A percentile compares a stretch with the other conserved stretches of the same genome.
Conservation (phyloP, 2,888 invertebrate genomes). For the Trichogramma evanescens region DNA sequence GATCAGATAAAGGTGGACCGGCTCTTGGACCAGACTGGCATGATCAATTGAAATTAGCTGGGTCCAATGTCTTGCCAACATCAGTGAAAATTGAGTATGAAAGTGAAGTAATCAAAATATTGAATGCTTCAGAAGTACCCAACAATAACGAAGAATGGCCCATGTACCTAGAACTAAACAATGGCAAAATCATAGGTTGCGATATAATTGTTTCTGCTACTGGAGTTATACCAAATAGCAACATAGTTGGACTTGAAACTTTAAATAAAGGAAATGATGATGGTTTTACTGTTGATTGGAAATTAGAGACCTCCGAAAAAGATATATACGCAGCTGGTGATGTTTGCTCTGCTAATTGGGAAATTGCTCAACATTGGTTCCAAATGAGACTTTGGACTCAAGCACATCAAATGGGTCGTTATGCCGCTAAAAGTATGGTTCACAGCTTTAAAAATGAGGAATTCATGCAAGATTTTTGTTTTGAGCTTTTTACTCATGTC, state of each 20-base stretch:
- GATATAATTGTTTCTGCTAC: constrained; percentile 94
- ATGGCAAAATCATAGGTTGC: constrained; percentile 65
- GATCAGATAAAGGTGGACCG: constrained; percentile 61
- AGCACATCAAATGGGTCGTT: constrained; percentile 93
- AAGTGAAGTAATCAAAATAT: constrained; percentile 53
- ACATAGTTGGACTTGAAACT: constrained; percentile 52
- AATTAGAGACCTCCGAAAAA: constrained; percentile 70
- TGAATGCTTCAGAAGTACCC: constrained; percentile 56
- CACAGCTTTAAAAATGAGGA: constrained; percentile 56
- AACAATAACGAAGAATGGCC: constrained; percentile 54
- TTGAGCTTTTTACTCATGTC: constrained; percentile 95
- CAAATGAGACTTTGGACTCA: constrained; percentile 97
- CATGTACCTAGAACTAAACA: constrained; percentile 66
- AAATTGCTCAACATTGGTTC: constrained; percentile 74
- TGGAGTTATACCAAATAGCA: constrained; percentile 72
- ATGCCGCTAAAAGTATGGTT: constrained; percentile 86
- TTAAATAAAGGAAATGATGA: constrained; percentile 61
- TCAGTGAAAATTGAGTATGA: constrained; percentile 47
- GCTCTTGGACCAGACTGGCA: constrained; percentile 98
- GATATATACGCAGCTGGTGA: constrained; percentile 94
- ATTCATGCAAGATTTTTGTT: constrained; percentile 85
- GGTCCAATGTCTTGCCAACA: constrained; percentile 44
- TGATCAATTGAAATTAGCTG: constrained; percentile 55
- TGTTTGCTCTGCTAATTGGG: constrained; percentile 80
- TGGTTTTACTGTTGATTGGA: constrained; percentile 79